phyloP scores from a whole-genome alignment of 2,888 invertebrate species.

The Amblyjoppa fuscipennis region DNA sequence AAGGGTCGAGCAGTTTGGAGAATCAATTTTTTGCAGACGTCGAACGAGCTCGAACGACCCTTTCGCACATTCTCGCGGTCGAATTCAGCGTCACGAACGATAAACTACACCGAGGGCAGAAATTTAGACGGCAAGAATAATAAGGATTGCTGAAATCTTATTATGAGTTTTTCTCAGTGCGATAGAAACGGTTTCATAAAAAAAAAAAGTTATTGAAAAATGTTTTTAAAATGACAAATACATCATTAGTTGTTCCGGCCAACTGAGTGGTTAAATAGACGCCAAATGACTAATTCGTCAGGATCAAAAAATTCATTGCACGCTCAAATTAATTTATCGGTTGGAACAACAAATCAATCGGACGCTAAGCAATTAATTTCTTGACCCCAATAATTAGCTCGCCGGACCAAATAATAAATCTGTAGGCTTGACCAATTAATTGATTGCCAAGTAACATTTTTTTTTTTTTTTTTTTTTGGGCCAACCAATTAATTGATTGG shows the following conservation, averaged over 20 bases:
- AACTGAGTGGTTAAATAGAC: background rate
- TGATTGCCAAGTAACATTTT: background rate
- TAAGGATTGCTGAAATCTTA: background rate
- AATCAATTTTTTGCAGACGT: conserved; percentile 24
- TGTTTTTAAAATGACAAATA: background rate
- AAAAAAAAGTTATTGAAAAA: background rate
- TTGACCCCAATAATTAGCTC: too few relatives aligned
- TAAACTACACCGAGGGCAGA: background rate
- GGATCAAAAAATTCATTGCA: too few relatives aligned
- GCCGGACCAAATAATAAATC: background rate
- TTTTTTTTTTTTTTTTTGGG: background rate
- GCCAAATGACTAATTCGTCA: background rate
- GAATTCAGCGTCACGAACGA: background rate
- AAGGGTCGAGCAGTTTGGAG: background rate
- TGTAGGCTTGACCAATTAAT: background rate
- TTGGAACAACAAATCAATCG: background rate
- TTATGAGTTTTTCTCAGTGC: background rate
- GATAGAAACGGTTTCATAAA: too few relatives aligned
- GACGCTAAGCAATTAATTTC: background rate
- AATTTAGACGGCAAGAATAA: background rate
- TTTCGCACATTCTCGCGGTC: background rate
- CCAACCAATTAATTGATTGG: too few relatives aligned
- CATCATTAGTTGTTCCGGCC: background rate
- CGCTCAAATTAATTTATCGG: too few relatives aligned
- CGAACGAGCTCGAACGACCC: background rate